These are phyloP conservation scores for Orthonevra nobilis DNA, from an alignment of 2,888 invertebrate genomes.

Conservation along the genomic window DNA sequence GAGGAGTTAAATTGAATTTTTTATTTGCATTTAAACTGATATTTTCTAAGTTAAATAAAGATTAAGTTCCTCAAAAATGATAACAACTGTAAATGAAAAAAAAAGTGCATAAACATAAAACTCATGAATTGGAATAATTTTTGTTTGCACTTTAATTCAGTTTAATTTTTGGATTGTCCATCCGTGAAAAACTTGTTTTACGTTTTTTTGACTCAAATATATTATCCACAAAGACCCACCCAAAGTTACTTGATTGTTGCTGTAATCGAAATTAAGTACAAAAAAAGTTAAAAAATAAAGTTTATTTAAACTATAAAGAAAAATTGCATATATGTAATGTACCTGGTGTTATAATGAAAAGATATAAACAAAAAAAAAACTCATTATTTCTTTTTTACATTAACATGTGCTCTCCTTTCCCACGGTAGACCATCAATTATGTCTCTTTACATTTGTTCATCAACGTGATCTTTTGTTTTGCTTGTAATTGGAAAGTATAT, in stretches of 20 bases:
- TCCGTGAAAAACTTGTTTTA: conserved; percentile 20
- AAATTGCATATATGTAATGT: conserved; percentile 39
- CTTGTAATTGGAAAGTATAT: conserved; percentile 64
- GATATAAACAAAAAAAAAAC: conserved; percentile 1
- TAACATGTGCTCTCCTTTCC: no score
- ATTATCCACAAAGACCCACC: conserved; percentile 33
- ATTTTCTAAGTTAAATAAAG: not conserved
- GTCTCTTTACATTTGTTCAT: conserved; percentile 49
- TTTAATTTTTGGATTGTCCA: conserved; percentile 15
- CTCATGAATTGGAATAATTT: no score
- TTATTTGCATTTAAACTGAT: no score
- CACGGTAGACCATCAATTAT: conserved; percentile 12
- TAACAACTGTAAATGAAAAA: not conserved
- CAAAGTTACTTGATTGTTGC: conserved; percentile 52
- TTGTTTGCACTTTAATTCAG: not conserved
- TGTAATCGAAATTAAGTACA: conserved; percentile 57
- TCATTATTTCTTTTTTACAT: not conserved
- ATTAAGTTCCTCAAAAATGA: not conserved
- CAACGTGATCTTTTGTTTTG: conserved; percentile 42
- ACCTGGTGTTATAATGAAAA: conserved; percentile 53
- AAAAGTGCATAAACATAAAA: no score
- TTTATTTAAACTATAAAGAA: conserved; percentile 8
- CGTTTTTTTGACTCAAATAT: conserved; percentile 3
- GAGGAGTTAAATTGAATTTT: no score
- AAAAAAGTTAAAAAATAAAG: conserved; percentile 12